These are phyloP conservation scores for Hydrolagus affinis DNA, from an alignment of 2,113 vertebrate species.

Conservation along the genomic window DNA sequence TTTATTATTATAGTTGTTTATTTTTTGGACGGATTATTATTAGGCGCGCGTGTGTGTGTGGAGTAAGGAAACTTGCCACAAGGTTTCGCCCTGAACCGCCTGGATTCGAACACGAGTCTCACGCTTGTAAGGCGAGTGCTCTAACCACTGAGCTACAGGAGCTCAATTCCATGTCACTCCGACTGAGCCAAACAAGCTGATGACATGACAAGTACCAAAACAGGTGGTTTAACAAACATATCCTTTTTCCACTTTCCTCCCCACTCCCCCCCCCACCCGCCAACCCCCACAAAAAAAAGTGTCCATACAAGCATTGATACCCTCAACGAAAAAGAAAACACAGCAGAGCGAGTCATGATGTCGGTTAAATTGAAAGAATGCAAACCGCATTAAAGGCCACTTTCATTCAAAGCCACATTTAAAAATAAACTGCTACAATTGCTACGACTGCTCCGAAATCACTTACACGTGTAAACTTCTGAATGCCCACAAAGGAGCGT, in stretches of 20 bases:
- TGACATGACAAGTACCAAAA: too few species aligned
- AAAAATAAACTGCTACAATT: neutral
- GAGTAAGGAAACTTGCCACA: too few species aligned
- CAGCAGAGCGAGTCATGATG: neutral
- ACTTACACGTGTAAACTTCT: neutral
- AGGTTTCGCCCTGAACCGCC: too few species aligned
- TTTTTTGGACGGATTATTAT: too few species aligned
- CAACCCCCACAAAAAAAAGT: neutral
- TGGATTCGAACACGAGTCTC: too few species aligned
- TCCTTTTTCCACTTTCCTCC: neutral
- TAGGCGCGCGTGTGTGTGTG: too few species aligned
- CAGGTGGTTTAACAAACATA: neutral
- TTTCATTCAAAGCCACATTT: neutral
- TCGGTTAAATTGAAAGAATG: neutral
- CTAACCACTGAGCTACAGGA: too few species aligned
- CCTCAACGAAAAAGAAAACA: neutral
- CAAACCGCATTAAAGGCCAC: neutral
- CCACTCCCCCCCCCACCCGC: neutral
- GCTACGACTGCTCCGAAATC: neutral
- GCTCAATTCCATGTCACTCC: too few species aligned
- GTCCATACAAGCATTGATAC: neutral
- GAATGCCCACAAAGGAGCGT: neutral
- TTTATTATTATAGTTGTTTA: too few species aligned
- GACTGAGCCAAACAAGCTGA: too few species aligned
- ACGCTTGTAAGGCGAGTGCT: too few species aligned